Base-by-base conservation (phyloP, 2,113 vertebrate species). In the Lepidothrix coronata region DNA sequence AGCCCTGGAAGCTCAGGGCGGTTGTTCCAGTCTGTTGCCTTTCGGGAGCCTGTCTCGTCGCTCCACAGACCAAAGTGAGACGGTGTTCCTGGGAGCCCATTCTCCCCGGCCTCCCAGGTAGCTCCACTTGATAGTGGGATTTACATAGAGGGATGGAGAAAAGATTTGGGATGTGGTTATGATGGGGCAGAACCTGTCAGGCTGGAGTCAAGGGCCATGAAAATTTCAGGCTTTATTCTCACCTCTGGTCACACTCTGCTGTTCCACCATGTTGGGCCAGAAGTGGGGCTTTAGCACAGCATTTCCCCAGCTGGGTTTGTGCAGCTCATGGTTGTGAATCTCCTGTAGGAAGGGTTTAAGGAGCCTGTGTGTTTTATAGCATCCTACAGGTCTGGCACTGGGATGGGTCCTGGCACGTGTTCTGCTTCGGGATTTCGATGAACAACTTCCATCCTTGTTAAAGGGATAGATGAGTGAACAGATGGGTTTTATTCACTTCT, bases 161-260 rank as follows among this genome's bases (percentile, higher is more conserved):
- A 19, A 67, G 48, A 80, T 83, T n/a, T 55, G 72, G 55, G 37
- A 59, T 44, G 33, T 43, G 30, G 31, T 88, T 89, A 17, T 43
- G 35, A 81, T 0, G 0, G 20, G 0, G 1, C 48, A 43, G 88
- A 79, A 46, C 27, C n/a, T 0, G 0, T 22, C 2, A 3, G 65
- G 18, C 37, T 89, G 52, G 39, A 71, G 20, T 35, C 0, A 2
- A 73, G 37, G 12, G 37, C 54, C 9, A 3, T 43, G 88, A 22
- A 49, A 74, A 80, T 58, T 78, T 51, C 37, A 4, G 55, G 27
- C 16, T 19, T 55, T 71, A 2, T n/a, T 88, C 51, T 90, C 8
- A 1, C 30, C 24, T 81, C 10, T 0, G 2, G 68, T 62, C 65
- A 5, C 0, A 0, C 30, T 85, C 54, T 57, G 66, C 54, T 79